Conservation (phyloP, 2,113 vertebrate species). For the Phalacrocorax brasilianus region DNA sequence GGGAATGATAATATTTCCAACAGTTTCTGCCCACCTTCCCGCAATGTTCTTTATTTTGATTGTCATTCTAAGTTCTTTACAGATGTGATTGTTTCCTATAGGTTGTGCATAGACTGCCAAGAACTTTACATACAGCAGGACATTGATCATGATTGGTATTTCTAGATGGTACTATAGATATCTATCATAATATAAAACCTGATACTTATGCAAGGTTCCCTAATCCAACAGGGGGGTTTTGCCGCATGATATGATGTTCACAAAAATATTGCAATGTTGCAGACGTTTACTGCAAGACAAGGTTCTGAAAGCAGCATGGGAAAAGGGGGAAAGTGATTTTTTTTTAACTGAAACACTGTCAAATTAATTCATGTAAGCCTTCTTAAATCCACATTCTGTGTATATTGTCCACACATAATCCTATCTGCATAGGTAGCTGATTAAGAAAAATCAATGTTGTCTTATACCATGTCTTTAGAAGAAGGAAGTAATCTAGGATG, state of each 20-base stretch:
- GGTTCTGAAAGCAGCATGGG: neutral
- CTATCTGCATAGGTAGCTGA: neutral
- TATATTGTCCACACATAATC: neutral
- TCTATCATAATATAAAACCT: neutral
- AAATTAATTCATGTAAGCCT: neutral
- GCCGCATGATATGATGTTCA: neutral
- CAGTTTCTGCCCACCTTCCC: too few species aligned
- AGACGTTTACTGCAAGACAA: neutral
- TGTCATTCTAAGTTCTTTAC: neutral
- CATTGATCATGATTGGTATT: neutral
- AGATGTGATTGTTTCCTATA: neutral
- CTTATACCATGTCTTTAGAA: neutral
- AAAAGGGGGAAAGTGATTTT: neutral
- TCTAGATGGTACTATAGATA: neutral
- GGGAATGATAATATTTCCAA: neutral
- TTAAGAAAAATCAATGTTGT: neutral
- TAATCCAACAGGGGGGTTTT: neutral
- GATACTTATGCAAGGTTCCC: neutral
- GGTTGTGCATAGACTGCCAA: neutral
- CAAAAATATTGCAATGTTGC: neutral
- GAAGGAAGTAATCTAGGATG: fast-evolving
- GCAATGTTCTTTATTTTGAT: neutral
- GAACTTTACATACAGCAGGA: neutral
- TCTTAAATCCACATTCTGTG: neutral
- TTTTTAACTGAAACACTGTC: neutral